Base-by-base conservation (phyloP, 2,888 invertebrate genomes). In the Idaea dimidiata region DNA sequence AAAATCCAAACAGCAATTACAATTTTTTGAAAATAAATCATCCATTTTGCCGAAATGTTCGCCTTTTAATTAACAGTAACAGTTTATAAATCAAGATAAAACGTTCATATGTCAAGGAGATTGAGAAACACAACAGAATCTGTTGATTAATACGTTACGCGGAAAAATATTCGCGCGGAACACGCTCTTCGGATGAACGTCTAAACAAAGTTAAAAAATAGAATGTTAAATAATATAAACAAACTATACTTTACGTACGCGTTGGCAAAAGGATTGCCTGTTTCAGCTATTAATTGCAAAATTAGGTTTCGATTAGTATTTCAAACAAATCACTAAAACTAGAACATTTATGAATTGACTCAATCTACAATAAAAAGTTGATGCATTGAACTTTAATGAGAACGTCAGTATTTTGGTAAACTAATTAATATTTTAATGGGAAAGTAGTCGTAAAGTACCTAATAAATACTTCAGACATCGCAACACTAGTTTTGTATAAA, bases 201-300 rank as follows among this genome's bases (percentile, higher is more conserved):
- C 84, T 84, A 88, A 88, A 88, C 86, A 87, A 75, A 66, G 69
- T 78, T 79, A 77, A 85, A 85, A 85, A 85, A 85, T 84, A 82
- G 81, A 80, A 67, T 71, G 69, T 77, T 74, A 72, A n/a, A 70
- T 75, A 76, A 74, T 69, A 70, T 78, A 79, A 79, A 79, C 74
- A 68, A 63, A 59, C 66, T 63, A 65, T 68, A 70, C 57, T n/a
- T 17, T 43, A 54, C 58, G 59, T 58, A 43, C 43, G 43, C 54
- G 57, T 57, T 59, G 18, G 58, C 59, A 55, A 55, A 55, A 16
- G 55, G 57, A n/a, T 57, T 57, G 54, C 16, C 16, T n/a, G 14
- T 24, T 53, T 24, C n/a, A 16, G 17, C 17, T n/a, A 60, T 60
- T 18, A 56, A 57, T 57, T 24, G 24, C 57, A 24, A 57, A 57